Base-by-base conservation (phyloP, 2,888 invertebrate species). In the Notodonta dromedarius region DNA sequence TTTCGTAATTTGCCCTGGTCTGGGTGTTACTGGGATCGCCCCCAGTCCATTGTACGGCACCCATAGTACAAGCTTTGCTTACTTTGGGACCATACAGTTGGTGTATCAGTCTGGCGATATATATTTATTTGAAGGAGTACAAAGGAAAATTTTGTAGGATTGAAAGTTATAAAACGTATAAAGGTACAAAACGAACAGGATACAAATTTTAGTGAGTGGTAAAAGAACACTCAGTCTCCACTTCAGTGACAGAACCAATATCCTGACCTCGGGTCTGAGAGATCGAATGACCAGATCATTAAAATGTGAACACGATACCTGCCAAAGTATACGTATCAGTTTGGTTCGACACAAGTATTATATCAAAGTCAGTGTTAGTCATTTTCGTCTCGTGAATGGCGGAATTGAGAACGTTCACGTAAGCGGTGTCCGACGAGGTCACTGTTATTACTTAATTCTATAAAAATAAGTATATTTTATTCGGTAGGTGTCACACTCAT, bases 341-440 rank as follows among this genome's bases (percentile, higher is more conserved):
- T 65, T 66, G 48, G 54, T 48, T 57, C 66, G 58, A 56, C 56
- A 67, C 56, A 57, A 58, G 60, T 63, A 56, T 42, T 68, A 50
- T 67, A 68, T 62, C 76, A 66, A 79, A 78, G 77, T 78, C 68
- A 83, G 73, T 78, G 55, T 24, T 4, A 16, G 82, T 76, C 67
- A 78, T 83, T 85, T 85, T 84, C 76, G 79, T 80, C 58, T 76
- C 71, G 89, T 89, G 88, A 92, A 91, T 89, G 88, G 90, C 90
- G 87, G 89, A 90, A 89, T 87, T 84, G 74, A 84, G 76, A 79
- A 71, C 78, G 76, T 69, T 70, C 66, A 74, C 69, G 67, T 78
- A 74, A 70, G 67, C 68, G 65, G 69, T 67, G 57, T 62, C 67
- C 66, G 66, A 64, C 87, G 88, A 89, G 89, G 88, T 79, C 82